These are phyloP conservation scores for Trematomus bernacchii DNA, from an alignment of 2,797 vertebrate species.

Conservation along the genomic window DNA sequence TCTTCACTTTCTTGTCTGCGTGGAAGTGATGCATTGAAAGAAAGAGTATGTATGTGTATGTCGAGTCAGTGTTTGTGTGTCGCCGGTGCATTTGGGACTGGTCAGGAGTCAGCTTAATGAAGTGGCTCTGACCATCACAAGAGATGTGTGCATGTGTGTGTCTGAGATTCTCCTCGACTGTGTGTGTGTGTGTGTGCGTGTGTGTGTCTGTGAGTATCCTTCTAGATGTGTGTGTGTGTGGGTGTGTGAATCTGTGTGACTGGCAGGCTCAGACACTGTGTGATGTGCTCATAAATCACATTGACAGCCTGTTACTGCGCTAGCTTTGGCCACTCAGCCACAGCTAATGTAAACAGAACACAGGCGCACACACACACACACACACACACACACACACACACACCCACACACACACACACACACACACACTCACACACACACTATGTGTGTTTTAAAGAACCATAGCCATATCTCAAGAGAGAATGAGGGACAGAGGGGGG, in stretches of 20 bases:
- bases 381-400: conserved; percentile 33
- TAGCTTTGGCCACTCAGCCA: conserved; percentile 94
- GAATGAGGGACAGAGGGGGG: conserved; percentile 64
- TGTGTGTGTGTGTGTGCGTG: conserved; percentile 17
- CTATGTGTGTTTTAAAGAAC: conserved; percentile 85
- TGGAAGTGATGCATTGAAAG: conserved; percentile 73
- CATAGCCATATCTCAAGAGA: conserved; percentile 85
- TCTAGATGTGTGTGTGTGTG: conserved; percentile 22
- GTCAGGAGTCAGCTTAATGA: conserved; percentile 93
- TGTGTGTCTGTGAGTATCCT: conserved; percentile 1
- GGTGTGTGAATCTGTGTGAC: conserved; percentile 69
- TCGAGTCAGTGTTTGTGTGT: conserved; percentile 55
- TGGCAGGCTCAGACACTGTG: conserved; percentile 93
- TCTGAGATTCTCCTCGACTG: conserved; percentile 37
- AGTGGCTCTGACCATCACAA: conserved; percentile 90
- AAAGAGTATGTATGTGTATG: conserved; percentile 40
- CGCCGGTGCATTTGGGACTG: conserved; percentile 79
- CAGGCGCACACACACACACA: conserved; percentile 79
- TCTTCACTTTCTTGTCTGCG: conserved; percentile 62
- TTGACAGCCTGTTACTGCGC: conserved; percentile 93
- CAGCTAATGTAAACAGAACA: conserved; percentile 90
- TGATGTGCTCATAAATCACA: conserved; percentile 99
- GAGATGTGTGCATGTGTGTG: conserved; percentile 56
- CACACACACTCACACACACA: conserved; percentile 69
- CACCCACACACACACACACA: conserved; percentile 51